Percentiles rank a stretch among this genome's conserved stretches.
These are phyloP conservation scores for Polyergus mexicanus DNA, from an alignment of 1,140 invertebrate genomes.

Conservation along the genomic window DNA sequence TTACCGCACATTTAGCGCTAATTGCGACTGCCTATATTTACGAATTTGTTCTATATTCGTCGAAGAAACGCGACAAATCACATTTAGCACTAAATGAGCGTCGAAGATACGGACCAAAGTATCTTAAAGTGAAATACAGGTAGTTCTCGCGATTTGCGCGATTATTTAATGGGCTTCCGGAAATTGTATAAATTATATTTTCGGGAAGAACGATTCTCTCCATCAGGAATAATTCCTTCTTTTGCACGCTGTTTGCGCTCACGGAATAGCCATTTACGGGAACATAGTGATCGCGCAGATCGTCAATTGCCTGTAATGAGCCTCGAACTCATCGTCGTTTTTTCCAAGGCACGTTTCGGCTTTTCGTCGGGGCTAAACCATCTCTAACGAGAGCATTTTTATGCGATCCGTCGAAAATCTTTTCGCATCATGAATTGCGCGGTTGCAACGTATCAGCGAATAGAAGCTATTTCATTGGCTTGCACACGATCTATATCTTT, in stretches of 20 bases:
- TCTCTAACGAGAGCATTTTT: background rate
- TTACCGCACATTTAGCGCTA: conserved; percentile 46
- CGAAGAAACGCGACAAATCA: background rate
- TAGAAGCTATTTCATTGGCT: background rate
- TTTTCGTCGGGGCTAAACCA: conserved; percentile 9
- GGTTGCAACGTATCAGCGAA: background rate
- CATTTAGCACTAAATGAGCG: conserved; percentile 46
- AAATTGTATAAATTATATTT: background rate
- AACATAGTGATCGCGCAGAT: conserved; percentile 43
- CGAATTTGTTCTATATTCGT: background rate
- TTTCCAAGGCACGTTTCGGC: conserved; percentile 32
- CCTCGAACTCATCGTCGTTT: conserved; percentile 19
- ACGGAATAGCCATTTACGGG: conserved; percentile 1
- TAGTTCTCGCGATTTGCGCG: conserved; percentile 44
- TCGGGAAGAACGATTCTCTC: background rate
- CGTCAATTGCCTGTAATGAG: conserved; percentile 49
- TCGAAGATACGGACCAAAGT: conserved; percentile 55
- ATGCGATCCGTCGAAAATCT: background rate
- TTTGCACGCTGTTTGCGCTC: background rate
- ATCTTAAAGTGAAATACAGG: conserved; percentile 38
- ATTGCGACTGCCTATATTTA: conserved; percentile 12
- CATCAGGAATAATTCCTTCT: background rate
- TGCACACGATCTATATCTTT: background rate
- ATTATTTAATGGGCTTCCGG: conserved; percentile 31
- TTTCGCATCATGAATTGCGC: background rate